Conservation (phyloP, 2,888 invertebrate species). For the Hemithea aestivaria region DNA sequence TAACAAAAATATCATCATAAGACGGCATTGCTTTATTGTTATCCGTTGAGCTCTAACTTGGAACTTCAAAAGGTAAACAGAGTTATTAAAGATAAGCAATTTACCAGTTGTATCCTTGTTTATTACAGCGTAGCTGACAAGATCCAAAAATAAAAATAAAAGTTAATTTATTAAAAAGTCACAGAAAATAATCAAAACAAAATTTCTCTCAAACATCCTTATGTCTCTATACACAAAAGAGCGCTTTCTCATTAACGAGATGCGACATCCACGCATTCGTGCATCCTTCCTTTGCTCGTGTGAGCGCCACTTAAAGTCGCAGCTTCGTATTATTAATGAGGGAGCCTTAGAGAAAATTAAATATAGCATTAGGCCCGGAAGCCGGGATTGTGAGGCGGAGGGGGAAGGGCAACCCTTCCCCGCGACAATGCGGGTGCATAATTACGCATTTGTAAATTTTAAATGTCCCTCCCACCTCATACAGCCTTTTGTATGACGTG, state of each 20-base stretch:
- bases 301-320: constrained; percentile 78
- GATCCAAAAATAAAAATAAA: too few species aligned
- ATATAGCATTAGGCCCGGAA: constrained; percentile 79
- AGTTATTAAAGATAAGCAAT: too few species aligned
- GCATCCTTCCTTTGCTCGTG: constrained; percentile 61
- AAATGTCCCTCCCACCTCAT: constrained; percentile 75
- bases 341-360: constrained; percentile 79
- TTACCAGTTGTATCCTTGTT: too few species aligned
- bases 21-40: too few species aligned
- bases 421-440: constrained; percentile 78
- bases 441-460: constrained; percentile 80
- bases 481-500: constrained; percentile 75
- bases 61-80: too few species aligned
- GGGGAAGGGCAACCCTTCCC: constrained; percentile 62
- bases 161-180: too few species aligned
- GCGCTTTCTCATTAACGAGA: constrained; percentile 10
- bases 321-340: constrained; percentile 78
- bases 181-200: too few species aligned
- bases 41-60: too few species aligned
- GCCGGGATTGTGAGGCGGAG: constrained; percentile 57
- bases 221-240: too few species aligned
- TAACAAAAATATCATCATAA: too few species aligned
- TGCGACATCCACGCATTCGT: constrained; percentile 36
- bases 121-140: too few species aligned
- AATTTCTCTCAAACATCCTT: too few species aligned